These are phyloP conservation scores for Phrynocephalus versicolor DNA, from an alignment of 2,113 vertebrate species.

Conservation along the genomic window DNA sequence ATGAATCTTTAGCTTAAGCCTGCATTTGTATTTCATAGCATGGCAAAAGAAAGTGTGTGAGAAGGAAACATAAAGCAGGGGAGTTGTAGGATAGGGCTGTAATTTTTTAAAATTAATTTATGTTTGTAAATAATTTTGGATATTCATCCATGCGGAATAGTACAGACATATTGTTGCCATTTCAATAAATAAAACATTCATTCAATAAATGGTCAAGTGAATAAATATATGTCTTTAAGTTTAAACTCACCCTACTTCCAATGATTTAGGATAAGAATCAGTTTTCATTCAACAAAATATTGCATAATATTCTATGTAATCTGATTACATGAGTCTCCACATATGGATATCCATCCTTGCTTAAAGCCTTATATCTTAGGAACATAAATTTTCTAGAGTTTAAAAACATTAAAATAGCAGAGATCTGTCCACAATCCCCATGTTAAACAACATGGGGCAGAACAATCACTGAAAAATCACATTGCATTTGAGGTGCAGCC, in stretches of 20 bases:
- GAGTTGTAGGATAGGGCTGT: neutral
- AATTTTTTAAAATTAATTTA: too few relatives aligned
- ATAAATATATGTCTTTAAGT: neutral
- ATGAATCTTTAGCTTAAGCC: too few relatives aligned
- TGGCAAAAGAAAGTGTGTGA: neutral
- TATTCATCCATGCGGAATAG: neutral
- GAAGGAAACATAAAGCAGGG: constrained; percentile 4
- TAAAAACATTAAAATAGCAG: neutral
- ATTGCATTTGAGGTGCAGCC: neutral
- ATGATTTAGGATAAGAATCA: neutral
- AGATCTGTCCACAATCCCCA: neutral
- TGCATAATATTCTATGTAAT: neutral
- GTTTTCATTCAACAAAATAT: neutral
- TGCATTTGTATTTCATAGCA: neutral
- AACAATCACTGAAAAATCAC: neutral
- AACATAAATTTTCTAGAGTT: neutral
- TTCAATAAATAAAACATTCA: too few relatives aligned
- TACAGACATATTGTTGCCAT: neutral
- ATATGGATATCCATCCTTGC: neutral
- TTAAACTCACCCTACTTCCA: neutral
- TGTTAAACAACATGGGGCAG: neutral
- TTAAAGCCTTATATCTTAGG: neutral
- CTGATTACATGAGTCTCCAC: neutral
- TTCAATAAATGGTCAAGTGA: too few relatives aligned
- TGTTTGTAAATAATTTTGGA: neutral